phyloP scores from a whole-genome alignment of 2,113 vertebrate species.

The Grus americana region DNA sequence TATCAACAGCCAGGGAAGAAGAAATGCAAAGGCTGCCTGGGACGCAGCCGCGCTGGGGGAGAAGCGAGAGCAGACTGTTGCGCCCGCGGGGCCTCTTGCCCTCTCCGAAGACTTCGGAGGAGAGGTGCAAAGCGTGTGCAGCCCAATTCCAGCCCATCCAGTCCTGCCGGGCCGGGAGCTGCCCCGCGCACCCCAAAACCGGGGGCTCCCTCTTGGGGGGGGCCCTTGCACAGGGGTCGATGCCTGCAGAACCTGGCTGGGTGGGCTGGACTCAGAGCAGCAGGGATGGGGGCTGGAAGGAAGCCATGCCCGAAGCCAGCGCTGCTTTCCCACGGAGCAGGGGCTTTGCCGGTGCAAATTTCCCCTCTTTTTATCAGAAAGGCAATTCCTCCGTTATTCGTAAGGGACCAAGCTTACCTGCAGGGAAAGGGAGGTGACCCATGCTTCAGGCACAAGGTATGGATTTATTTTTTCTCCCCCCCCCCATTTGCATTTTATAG shows the following conservation, averaged over 20 bases:
- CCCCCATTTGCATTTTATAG: not conserved
- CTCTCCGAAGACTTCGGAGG: not conserved
- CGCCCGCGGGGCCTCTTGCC: not conserved
- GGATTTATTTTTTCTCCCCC: not conserved
- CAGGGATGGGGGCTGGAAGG: accelerated
- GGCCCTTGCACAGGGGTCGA: accelerated
- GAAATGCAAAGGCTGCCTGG: not conserved
- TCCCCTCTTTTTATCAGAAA: not conserved
- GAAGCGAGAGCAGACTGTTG: not conserved
- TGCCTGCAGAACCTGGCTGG: not conserved
- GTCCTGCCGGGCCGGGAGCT: not conserved
- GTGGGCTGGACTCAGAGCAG: not conserved
- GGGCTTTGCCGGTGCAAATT: not conserved
- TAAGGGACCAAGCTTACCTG: not conserved
- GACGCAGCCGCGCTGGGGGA: not conserved
- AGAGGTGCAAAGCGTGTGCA: not conserved
- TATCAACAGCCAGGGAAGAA: not conserved
- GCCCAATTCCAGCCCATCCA: not conserved
- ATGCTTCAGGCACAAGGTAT: accelerated
- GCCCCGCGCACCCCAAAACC: not conserved
- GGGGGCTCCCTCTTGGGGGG: not conserved
- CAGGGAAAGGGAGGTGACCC: not conserved
- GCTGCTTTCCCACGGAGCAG: not conserved
- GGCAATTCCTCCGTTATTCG: accelerated
- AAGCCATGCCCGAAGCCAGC: accelerated